Base-by-base conservation (phyloP, 2,888 invertebrate genomes). In the Tethea ocularis region DNA sequence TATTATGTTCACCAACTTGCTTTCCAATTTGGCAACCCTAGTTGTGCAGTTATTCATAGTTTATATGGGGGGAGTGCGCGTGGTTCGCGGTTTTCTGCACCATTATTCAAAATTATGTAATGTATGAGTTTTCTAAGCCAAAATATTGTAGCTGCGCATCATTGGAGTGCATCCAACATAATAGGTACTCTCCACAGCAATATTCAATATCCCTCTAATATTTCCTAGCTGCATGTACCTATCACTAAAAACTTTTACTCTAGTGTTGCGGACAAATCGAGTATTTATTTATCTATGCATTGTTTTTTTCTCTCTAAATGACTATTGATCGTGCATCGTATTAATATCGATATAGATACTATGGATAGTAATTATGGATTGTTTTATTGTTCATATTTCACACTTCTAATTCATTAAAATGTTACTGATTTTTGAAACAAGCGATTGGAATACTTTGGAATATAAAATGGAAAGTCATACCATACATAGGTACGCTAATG, bases 41-140 rank as follows among this genome's bases (percentile, higher is more conserved):
- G 20, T n/a, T 46, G 46, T 20, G 6, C 46, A 5, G 20, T 20
- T 46, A 46, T 20, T 20, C 46, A 46, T 46, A 10, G 10, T 20
- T 46, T 46, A 46, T 46, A 20, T 20, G 20, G 6, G 46, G 20
- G 6, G 46, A 46, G 46, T 10, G 46, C 46, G 20, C 46, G 20
- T 46, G 46, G 17, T 46, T 20, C 46, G 46, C 46, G 46, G 46
- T 46, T 46, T 46, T 46, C 46, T 46, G 10, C 46, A 20, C 46
- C 46, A 46, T 46, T 20, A 46, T 46, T 46, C 46, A 46, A 46
- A 46, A 20, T 46, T 20, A 46, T 46, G 46, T 46, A 46, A 46
- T 46, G 46, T 41, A 41, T 41, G 41, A 15, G 20, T 20, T 20
- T n/a, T 46, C 46, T 46, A 46, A 46, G 46, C 46, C 46, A 46